These are phyloP conservation scores for Anisognathus igniventris DNA, from an alignment of 2,797 vertebrate species.

Conservation along the genomic window DNA sequence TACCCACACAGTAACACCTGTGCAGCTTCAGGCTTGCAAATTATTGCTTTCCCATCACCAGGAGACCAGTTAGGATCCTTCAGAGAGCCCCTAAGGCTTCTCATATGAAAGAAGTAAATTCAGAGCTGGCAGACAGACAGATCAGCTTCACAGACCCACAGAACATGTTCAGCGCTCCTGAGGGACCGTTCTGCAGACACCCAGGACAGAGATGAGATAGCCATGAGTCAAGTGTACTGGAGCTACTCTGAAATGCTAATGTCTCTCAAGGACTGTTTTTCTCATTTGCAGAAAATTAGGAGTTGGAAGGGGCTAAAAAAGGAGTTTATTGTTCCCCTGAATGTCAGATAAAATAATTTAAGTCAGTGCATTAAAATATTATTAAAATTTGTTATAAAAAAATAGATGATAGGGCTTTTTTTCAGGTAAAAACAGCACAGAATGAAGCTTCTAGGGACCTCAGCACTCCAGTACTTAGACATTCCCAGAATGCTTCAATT, in stretches of 20 bases:
- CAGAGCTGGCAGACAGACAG: background rate
- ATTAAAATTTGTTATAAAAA: background rate
- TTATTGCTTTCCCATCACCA: background rate
- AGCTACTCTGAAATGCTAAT: background rate
- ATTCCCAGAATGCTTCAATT: slow-evolving; percentile 46
- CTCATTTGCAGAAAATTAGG: slow-evolving; percentile 7
- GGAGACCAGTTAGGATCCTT: background rate
- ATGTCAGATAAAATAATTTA: background rate
- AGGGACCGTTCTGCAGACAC: background rate
- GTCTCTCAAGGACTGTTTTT: background rate
- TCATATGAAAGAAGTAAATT: background rate
- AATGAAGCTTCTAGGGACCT: background rate
- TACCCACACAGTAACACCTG: background rate
- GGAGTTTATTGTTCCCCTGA: background rate
- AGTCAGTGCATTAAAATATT: background rate
- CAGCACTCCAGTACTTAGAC: background rate
- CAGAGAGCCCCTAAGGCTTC: background rate
- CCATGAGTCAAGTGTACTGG: background rate
- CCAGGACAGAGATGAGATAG: background rate
- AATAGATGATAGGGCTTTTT: background rate
- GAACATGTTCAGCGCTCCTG: background rate
- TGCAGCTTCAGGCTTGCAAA: background rate
- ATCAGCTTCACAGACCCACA: background rate
- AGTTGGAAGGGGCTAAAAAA: background rate
- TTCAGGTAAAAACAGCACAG: background rate